Conservation (phyloP, 1,140 invertebrate genomes). For the Aphelenchoides fujianensis region DNA sequence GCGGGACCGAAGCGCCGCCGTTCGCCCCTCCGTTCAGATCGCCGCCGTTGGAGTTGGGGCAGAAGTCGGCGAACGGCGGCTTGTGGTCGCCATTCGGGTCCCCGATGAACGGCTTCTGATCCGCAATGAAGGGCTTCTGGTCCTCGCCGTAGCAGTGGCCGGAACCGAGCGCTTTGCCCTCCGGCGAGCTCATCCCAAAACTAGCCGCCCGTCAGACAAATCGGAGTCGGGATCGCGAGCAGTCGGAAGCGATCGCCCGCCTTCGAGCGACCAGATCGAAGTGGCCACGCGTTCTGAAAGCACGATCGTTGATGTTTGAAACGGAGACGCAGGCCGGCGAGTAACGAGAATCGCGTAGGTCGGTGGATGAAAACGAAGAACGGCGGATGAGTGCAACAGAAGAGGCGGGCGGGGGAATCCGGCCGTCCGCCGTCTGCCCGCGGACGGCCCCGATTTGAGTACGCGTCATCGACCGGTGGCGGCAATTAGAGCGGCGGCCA, state of each 20-base stretch:
- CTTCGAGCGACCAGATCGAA: too few relatives aligned
- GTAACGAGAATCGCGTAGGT: background rate
- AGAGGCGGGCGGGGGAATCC: background rate
- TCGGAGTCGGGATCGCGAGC: too few relatives aligned
- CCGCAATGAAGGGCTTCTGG: background rate
- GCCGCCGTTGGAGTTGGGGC: background rate
- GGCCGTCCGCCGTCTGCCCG: background rate
- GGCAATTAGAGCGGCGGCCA: constrained; percentile 2
- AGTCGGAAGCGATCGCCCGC: too few relatives aligned
- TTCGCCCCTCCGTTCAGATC: background rate
- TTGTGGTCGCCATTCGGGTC: background rate
- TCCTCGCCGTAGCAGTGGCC: background rate
- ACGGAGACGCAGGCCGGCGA: background rate
- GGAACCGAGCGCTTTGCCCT: background rate
- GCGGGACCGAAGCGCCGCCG: background rate
- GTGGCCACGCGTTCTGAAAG: too few relatives aligned
- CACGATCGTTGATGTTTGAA: too few relatives aligned
- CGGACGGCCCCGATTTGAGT: background rate
- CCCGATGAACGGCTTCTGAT: constrained; percentile 1
- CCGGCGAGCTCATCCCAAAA: constrained; percentile 6
- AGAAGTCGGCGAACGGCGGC: constrained; percentile 1
- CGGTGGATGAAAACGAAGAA: background rate
- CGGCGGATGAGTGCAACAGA: background rate
- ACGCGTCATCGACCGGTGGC: background rate
- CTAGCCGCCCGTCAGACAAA: too few relatives aligned